A percentile compares a stretch with the other conserved stretches of the same genome.
phyloP scores from a whole-genome alignment of 2,888 invertebrate species.

The Agonum fuliginosum region DNA sequence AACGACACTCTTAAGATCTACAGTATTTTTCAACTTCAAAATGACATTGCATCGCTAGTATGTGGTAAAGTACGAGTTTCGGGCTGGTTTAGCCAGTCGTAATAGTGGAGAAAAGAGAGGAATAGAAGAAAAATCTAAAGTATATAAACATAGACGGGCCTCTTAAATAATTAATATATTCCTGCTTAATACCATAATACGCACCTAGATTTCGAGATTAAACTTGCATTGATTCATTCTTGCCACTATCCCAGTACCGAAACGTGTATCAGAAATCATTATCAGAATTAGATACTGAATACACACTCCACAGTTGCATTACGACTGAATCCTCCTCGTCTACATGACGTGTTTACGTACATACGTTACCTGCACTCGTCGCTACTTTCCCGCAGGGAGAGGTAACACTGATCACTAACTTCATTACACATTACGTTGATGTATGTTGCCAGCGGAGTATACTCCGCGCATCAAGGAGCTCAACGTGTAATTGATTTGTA shows the following conservation, averaged over 20 bases:
- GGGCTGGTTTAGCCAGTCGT: too few species aligned
- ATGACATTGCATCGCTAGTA: too few species aligned
- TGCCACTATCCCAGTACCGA: neutral
- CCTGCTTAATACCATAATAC: too few species aligned
- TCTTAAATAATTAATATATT: too few species aligned
- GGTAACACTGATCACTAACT: conserved; percentile 45
- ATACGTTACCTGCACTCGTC: conserved; percentile 30
- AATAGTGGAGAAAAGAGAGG: too few species aligned
- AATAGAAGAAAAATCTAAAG: too few species aligned
- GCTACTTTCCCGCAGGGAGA: conserved; percentile 35
- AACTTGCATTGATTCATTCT: conserved; percentile 1
- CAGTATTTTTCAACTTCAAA: too few species aligned
- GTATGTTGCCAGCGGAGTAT: conserved; percentile 4
- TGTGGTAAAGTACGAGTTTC: too few species aligned
- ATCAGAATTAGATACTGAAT: conserved; percentile 27
- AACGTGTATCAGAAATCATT: conserved; percentile 39
- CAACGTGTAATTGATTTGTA: conserved; percentile 8
- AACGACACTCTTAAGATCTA: too few species aligned
- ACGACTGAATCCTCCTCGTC: neutral
- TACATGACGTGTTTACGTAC: neutral
- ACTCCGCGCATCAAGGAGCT: conserved; percentile 15
- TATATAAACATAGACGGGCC: too few species aligned
- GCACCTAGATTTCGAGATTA: conserved; percentile 32
- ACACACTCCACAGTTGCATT: neutral
- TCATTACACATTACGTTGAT: conserved; percentile 31